Evolutionary conservation across 2,113 vertebrate genomes (phyloP), one percentile per base, ranked within the genome.

Genomic region (Eurypyga helias): DNA sequence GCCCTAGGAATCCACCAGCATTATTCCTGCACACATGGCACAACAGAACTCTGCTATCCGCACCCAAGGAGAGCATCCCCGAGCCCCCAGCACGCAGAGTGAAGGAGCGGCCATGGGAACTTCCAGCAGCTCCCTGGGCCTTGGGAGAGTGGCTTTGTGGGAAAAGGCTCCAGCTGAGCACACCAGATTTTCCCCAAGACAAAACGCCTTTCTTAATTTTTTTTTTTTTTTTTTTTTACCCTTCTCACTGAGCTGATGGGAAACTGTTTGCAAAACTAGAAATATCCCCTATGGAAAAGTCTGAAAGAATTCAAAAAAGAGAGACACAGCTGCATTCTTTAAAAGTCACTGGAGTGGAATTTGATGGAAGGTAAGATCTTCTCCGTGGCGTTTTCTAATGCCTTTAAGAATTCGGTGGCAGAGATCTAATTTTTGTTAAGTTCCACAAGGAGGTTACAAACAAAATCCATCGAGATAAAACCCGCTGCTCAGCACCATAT

Each of bases 401-500:
- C 83, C 76, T 91, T 84, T 67, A 96, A 93, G 89, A 93, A 92
- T 85, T 82, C 0, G 0, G 91, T 92, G 87, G 89, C 86, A 95
- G 70, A 94, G 94, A 96, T 97, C 77, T 95, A 84, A 97, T 95
- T 97, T 96, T 97, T 97, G 91, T 97, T 97, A 97, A 96, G 73
- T 97, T 96, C 77, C 83, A 81, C 52, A 76, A 86, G 80, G 57
- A 93, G 41, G 69, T 89, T 92, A 89, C 34, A 20, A 94, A 92
- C 58, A 87, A 89, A 96, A 93, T 87, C 83, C 52, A 61, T 29
- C 0, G 5, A 95, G 90, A 95, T 95, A 96, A 90, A 94, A n/a
- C 41, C 16, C 1, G 1, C 75, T 84, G 82, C 65, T 95, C 72
- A 90, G 83, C 52, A 78, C 21, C 2, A 2, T 41, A 57, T 2